Evolutionary conservation across 2,113 vertebrate genomes (phyloP).

Genomic region (Callipepla californica): DNA sequence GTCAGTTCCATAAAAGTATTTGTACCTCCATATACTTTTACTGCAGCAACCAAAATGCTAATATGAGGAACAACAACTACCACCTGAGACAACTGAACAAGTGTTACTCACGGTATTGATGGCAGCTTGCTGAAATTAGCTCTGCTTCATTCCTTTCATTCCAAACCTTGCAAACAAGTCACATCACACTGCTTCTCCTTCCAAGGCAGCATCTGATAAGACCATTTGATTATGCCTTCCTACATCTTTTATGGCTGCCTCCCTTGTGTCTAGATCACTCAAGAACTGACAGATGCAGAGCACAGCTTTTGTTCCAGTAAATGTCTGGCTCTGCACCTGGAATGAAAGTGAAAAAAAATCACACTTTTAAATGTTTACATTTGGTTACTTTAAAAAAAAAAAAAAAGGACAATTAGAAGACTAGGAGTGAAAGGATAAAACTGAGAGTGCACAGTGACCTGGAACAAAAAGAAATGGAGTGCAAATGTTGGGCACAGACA

Average conservation of each 20-base stretch:
- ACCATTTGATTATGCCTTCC: not conserved
- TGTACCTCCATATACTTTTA: not conserved
- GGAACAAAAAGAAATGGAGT: not conserved
- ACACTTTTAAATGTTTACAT: not conserved
- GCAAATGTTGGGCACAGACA: not conserved
- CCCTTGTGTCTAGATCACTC: not conserved
- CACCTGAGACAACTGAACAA: not conserved
- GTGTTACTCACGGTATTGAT: not conserved
- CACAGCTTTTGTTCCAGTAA: not conserved
- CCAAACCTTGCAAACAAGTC: not conserved
- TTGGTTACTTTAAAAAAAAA: not conserved
- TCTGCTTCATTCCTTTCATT: conserved; percentile 31
- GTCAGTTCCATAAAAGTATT: not conserved
- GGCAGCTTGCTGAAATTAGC: not conserved
- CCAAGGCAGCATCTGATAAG: not conserved
- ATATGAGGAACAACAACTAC: not conserved
- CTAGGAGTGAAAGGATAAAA: not conserved
- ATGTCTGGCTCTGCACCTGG: not conserved
- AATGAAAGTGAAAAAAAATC: not conserved
- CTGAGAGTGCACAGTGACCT: not conserved
- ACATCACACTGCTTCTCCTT: not conserved
- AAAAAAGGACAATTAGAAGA: not conserved
- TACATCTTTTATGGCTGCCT: not conserved
- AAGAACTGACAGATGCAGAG: not conserved
- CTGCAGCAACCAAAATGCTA: not conserved